Evolutionary conservation across 37 sponge, comb jelly and placozoan species (phyloP).

Genomic region (Crambe crambe): DNA sequence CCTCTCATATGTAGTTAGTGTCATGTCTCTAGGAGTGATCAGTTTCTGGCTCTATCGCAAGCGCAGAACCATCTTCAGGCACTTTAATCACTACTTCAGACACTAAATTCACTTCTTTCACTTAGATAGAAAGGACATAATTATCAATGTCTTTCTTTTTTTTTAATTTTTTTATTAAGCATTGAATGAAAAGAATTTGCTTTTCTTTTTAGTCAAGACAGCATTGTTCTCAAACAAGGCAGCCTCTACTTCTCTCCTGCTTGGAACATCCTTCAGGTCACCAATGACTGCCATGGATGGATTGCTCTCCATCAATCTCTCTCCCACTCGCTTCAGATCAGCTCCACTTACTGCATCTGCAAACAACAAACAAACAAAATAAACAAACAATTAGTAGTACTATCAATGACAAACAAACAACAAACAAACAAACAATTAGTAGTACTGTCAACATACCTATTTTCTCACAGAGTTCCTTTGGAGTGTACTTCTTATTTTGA

Average conservation of each 20-base stretch:
- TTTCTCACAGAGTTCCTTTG: conserved; percentile 63
- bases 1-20: conserved; percentile 17
- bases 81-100: background rate
- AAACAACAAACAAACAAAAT: background rate
- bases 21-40: background rate
- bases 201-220: conserved; percentile 14
- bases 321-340: conserved; percentile 55
- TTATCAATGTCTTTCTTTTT: background rate
- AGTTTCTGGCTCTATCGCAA: conserved; percentile 16
- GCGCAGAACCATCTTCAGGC: background rate
- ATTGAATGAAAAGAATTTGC: conserved; percentile 49
- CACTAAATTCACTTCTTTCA: background rate
- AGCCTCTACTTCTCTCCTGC: conserved; percentile 44
- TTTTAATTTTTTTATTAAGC: background rate
- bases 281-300: conserved; percentile 68
- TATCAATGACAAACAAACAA: too few relatives aligned
- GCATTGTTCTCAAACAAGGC: conserved; percentile 36
- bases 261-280: conserved; percentile 56
- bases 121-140: background rate
- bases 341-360: conserved; percentile 61
- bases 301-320: conserved; percentile 44
- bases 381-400: too few relatives aligned
- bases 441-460: conserved; percentile 59
- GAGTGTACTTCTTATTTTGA: conserved; percentile 21
- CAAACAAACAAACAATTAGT: background rate